Base-by-base conservation (phyloP, 2,888 invertebrate genomes). In the Lithodes maja region DNA sequence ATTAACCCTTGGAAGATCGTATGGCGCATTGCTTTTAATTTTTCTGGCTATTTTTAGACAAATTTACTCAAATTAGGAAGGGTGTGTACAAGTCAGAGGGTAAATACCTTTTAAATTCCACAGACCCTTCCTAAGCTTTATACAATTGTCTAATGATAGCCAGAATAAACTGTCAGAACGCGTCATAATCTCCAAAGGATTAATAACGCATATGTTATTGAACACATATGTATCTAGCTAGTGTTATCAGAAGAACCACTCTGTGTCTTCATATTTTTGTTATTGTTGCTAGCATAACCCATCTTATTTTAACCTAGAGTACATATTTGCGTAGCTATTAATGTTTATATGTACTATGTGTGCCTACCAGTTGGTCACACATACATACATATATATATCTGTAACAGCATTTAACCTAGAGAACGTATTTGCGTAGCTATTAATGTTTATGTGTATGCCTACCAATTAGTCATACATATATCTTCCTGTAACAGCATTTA, bases 401-500 rank as follows among this genome's bases (percentile, higher is more conserved):
- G 15, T 61, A 15, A 15, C 33, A 61, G 68, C 15, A 61, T 33
- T 12, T 17, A 71, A 71, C 71, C 17, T 17, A 17, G 71, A 71
- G 12, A 17, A 71, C 71, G n/a, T n/a, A 17, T 71, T 71, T 71
- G 71, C 17, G 71, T 71, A 71, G 71, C 17, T 71, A n/a, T 71
- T 71, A 71, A n/a, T 71, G 71, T 71, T n/a, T 71, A 12, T 71
- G n/a, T 71, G n/a, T n/a, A 33, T 71, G 71, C 71, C 12, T 17
- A 71, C 17, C 17, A 17, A n/a, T n/a, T 3, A 2, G 71, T n/a
- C 71, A 12, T 71, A n/a, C 71, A 71, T 17, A 71, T 17, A 71
- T 61, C 7, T 71, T n/a, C 17, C 5, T 71, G n/a, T 71, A 71
- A 69, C 82, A 50, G 82, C n/a, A 69, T 82, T 82, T 69, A 68